phyloP scores from a whole-genome alignment of 2,888 invertebrate species.

The Dryobota labecula region DNA sequence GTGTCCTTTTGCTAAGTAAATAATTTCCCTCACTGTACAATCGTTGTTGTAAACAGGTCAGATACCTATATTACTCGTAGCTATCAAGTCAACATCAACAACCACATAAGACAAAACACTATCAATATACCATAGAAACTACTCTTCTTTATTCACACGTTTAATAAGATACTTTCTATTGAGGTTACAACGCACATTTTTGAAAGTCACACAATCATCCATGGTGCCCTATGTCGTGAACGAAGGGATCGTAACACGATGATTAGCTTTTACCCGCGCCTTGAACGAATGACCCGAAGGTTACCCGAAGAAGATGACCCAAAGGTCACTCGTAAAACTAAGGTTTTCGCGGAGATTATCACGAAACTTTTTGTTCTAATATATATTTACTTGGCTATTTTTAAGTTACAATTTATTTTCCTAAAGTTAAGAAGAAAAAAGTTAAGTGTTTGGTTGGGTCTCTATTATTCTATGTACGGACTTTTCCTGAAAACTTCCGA shows the following conservation, averaged over 20 bases:
- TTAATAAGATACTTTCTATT: not conserved
- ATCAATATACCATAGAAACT: not conserved
- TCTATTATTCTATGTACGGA: not conserved
- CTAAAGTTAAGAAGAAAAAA: not conserved
- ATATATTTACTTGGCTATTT: not conserved
- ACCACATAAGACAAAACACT: not conserved
- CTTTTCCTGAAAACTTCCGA: not conserved
- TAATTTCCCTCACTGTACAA: not conserved
- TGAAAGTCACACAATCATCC: not conserved
- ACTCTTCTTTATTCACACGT: not conserved
- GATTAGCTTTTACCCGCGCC: conserved; percentile 13
- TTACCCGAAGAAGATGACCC: conserved; percentile 1
- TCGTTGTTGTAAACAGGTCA: not conserved
- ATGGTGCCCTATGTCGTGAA: not conserved
- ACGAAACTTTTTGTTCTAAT: not conserved
- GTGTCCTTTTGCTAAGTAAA: too few relatives aligned
- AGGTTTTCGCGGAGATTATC: conserved; percentile 14
- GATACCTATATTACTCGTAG: too few relatives aligned
- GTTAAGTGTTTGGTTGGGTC: not conserved
- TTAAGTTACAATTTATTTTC: not conserved
- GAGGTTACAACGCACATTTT: not conserved
- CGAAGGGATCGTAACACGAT: not conserved
- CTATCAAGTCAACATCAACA: not conserved
- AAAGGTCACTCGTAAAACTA: conserved; percentile 3
- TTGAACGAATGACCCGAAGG: conserved; percentile 12